These are phyloP conservation scores for Heterotilapia buettikoferi DNA, from an alignment of 2,113 vertebrate species.

Conservation along the genomic window DNA sequence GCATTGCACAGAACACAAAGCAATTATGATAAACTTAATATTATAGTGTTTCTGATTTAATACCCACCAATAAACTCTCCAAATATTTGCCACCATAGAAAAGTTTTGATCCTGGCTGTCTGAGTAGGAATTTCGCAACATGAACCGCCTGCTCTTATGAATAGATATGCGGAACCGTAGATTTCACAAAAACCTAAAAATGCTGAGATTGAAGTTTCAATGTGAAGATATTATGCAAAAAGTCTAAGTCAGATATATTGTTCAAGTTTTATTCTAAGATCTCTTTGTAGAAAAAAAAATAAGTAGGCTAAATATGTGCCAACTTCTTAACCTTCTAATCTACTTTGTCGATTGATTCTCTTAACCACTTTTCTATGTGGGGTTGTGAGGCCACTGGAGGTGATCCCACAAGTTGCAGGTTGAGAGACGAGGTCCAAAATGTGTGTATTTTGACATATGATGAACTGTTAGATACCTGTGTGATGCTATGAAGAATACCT, in stretches of 20 bases:
- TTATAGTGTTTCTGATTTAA: neutral
- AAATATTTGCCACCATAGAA: neutral
- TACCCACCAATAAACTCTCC: neutral
- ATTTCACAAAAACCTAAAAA: neutral
- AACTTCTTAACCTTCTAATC: neutral
- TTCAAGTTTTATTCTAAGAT: neutral
- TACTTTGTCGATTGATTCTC: neutral
- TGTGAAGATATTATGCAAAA: neutral
- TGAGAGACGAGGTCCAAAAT: neutral
- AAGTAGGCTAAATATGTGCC: neutral
- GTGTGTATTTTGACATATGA: neutral
- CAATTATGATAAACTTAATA: neutral
- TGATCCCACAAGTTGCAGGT: neutral
- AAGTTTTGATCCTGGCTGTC: neutral
- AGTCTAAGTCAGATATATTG: neutral
- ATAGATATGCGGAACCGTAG: neutral
- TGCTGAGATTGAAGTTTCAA: neutral
- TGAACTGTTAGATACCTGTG: neutral
- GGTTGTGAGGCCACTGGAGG: neutral
- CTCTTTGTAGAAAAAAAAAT: neutral
- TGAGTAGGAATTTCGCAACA: neutral
- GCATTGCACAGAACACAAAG: neutral
- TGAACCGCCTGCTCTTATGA: neutral
- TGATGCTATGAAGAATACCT: neutral
- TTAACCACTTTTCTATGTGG: rapidly evolving